Percentiles rank a stretch among this genome's conserved stretches.
These are phyloP conservation scores for Pharmacophagus antenor DNA, from an alignment of 2,888 invertebrate genomes.

Conservation along the genomic window DNA sequence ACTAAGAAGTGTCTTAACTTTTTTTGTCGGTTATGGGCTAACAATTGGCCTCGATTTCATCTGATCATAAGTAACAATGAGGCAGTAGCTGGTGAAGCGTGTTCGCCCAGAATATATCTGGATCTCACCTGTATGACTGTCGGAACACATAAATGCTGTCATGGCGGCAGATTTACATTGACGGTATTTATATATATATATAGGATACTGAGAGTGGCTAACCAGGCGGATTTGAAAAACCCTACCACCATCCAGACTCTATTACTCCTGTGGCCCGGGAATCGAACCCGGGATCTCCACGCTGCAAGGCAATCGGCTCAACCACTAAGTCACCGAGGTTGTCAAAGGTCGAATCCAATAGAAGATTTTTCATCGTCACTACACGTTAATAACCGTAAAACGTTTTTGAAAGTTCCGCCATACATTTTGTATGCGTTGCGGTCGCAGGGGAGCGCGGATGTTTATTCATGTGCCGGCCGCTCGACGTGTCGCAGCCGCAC, in stretches of 20 bases:
- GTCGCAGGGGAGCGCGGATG: not conserved
- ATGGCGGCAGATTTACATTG: no score
- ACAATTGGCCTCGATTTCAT: not conserved
- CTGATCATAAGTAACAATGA: not conserved
- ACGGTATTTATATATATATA: no score
- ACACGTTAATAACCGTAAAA: not conserved
- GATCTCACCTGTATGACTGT: no score
- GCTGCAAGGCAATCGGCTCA: not conserved
- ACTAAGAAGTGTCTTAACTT: not conserved
- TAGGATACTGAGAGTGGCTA: no score
- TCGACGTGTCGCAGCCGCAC: not conserved
- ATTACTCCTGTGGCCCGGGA: no score
- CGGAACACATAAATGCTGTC: no score
- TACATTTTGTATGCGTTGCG: not conserved
- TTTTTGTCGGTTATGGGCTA: not conserved
- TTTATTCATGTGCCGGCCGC: slow-evolving; percentile 7
- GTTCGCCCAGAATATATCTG: no score
- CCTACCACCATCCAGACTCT: no score
- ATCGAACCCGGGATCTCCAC: no score
- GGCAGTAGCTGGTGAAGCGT: no score
- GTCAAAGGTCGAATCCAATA: not conserved
- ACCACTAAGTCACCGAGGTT: not conserved
- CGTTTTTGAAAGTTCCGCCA: not conserved
- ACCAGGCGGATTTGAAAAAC: no score
- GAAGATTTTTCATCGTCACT: not conserved